These are phyloP conservation scores for Ellobius talpinus DNA, from an alignment of 2,113 vertebrate species.

Conservation along the genomic window DNA sequence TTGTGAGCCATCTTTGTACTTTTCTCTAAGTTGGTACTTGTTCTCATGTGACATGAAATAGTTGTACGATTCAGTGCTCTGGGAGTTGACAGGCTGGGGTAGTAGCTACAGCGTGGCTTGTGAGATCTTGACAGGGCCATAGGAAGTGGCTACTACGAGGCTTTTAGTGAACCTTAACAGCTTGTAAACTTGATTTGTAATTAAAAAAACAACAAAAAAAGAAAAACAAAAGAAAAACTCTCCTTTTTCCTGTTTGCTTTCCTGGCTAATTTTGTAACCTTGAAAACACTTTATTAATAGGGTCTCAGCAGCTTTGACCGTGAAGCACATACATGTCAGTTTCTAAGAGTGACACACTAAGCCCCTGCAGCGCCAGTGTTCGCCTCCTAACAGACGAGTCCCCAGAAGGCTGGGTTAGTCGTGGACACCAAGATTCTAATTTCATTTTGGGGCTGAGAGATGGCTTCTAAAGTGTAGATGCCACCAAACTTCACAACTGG, in stretches of 20 bases:
- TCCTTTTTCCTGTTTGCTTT: slow-evolving; percentile 80
- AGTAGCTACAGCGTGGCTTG: not conserved
- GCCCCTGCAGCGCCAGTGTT: not conserved
- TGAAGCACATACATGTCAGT: not conserved
- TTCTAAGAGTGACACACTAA: not conserved
- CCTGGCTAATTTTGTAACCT: slow-evolving; percentile 71
- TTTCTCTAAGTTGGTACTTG: slow-evolving; percentile 37
- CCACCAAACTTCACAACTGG: too few species aligned
- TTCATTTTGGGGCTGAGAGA: not conserved
- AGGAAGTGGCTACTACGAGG: not conserved
- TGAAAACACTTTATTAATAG: slow-evolving; percentile 45
- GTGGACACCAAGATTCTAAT: not conserved
- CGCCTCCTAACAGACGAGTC: not conserved
- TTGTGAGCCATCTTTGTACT: slow-evolving; percentile 42
- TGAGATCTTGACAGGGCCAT: not conserved
- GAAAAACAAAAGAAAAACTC: slow-evolving; percentile 29
- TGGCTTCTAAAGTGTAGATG: too few species aligned
- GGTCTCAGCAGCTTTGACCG: not conserved
- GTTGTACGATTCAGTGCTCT: not conserved
- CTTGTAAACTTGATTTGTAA: slow-evolving; percentile 79
- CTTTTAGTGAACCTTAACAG: slow-evolving; percentile 50
- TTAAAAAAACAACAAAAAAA: slow-evolving; percentile 70
- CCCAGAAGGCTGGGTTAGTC: not conserved
- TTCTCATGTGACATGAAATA: slow-evolving; percentile 17
- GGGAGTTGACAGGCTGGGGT: not conserved